Percentiles rank a stretch among this genome's conserved stretches.
Conservation (phyloP, 2,113 vertebrate genomes). For the Bujurquina vittata region DNA sequence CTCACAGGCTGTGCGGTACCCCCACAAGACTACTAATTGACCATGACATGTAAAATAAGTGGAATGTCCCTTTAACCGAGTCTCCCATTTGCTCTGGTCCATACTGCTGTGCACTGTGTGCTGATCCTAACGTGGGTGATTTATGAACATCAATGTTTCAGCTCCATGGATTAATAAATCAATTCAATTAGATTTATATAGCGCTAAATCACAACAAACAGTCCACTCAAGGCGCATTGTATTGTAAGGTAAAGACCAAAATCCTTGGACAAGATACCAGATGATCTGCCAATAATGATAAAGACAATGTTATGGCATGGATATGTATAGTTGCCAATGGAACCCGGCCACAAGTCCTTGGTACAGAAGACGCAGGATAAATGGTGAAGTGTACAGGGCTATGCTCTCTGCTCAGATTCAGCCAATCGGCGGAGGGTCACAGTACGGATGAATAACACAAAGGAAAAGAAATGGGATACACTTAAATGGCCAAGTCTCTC, state of each 20-base stretch:
- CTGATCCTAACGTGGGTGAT: slow-evolving; percentile 22
- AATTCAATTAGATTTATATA: too few species aligned
- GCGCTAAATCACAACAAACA: too few species aligned
- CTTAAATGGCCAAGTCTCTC: too few species aligned
- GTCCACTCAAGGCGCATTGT: too few species aligned
- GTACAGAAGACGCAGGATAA: background rate
- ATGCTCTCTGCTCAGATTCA: too few species aligned
- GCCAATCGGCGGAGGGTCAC: background rate
- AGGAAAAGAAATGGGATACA: too few species aligned
- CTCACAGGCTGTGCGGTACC: slow-evolving; percentile 31
- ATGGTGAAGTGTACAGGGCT: background rate
- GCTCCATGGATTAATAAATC: slow-evolving; percentile 1
- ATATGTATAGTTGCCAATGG: background rate
- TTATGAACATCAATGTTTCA: slow-evolving; percentile 34
- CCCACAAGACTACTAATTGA: slow-evolving; percentile 26
- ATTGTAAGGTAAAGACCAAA: too few species aligned
- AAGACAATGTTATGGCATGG: background rate
- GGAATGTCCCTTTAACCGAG: slow-evolving; percentile 43
- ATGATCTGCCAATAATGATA: background rate
- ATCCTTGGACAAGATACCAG: background rate
- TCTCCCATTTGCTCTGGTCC: slow-evolving; percentile 4
- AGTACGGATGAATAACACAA: background rate
- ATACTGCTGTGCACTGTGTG: slow-evolving; percentile 22
- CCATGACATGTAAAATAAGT: slow-evolving; percentile 43
- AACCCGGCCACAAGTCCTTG: background rate